Evolutionary conservation across 2,888 invertebrate species (phyloP), one percentile per base, ranked within the genome.

Genomic region (Apodemia zela): DNA sequence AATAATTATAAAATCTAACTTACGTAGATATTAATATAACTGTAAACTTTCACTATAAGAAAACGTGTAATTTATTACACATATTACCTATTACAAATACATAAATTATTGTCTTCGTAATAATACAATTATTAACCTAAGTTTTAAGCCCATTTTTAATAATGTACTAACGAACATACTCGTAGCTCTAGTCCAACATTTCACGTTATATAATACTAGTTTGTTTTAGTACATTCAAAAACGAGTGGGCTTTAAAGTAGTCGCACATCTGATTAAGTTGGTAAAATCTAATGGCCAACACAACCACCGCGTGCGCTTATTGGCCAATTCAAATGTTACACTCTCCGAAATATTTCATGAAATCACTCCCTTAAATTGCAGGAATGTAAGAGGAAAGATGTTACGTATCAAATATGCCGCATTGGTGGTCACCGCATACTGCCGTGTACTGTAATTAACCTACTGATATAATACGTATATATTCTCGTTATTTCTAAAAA

Each of bases 101-200:
- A 65, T 66, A 35, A 70, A 63, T 70, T 75, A 74, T 69, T 70
- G 70, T 73, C 73, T 65, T 60, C 45, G 62, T 65, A 65, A 60
- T 63, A 47, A 59, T 58, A 49, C 29, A 11, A 51, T 51, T 51
- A 11, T 18, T 51, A 18, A 18, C 18, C 51, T 51, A 51, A 11
- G 18, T 51, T 51, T 21, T 51, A 51, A 13, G 13, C 21, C 51
- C 51, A 51, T 51, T 21, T 51, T 51, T 18, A 51, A 13, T 13
- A 38, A 38, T 4, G 15, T 38, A 38, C 3, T 38, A 38, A 13
- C 13, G 38, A 13, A 15, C 1, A 5, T n/a, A n/a, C n/a, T n/a
- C n/a, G n/a, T 13, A 38, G 13, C 38, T 38, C 4, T 38, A 4
- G 13, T 5, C 38, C 11, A 1, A 35, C 10, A 38, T 38, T 38